Percentiles rank a stretch among this genome's conserved stretches.
These are phyloP conservation scores for Lepidurus couesii DNA, from an alignment of 1,140 invertebrate species.

Conservation along the genomic window DNA sequence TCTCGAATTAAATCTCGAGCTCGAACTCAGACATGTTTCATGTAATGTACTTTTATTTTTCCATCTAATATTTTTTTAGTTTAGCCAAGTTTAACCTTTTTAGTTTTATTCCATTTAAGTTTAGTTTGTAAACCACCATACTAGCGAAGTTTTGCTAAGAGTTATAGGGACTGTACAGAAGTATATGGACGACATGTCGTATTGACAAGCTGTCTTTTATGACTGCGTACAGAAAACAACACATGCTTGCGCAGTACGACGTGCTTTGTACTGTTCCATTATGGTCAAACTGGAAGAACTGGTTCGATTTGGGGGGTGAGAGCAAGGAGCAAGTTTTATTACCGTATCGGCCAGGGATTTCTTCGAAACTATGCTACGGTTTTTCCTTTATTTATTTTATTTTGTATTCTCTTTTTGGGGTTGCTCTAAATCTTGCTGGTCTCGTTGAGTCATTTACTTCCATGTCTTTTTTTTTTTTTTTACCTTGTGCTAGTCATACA, in stretches of 20 bases:
- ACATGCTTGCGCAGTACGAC: background rate
- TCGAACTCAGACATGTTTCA: too few species aligned
- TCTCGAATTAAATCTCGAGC: too few species aligned
- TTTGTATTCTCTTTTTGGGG: too few species aligned
- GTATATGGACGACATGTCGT: background rate
- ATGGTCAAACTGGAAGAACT: background rate
- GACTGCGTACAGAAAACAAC: background rate
- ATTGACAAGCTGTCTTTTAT: conserved; percentile 12
- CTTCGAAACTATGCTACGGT: background rate
- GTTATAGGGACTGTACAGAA: background rate
- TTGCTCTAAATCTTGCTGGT: background rate
- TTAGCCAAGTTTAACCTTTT: background rate
- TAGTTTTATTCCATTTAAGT: background rate
- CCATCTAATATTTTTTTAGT: background rate
- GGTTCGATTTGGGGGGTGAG: background rate
- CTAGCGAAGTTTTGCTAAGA: background rate
- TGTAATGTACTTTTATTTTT: background rate
- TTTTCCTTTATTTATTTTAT: background rate
- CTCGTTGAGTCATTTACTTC: background rate
- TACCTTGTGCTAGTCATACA: background rate
- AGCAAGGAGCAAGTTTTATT: background rate
- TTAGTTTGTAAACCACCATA: too few species aligned
- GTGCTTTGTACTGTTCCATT: background rate
- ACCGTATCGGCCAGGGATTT: background rate
- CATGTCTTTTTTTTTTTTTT: background rate